Conservation (phyloP, 2,113 vertebrate species). For the Zosterops pallidus region DNA sequence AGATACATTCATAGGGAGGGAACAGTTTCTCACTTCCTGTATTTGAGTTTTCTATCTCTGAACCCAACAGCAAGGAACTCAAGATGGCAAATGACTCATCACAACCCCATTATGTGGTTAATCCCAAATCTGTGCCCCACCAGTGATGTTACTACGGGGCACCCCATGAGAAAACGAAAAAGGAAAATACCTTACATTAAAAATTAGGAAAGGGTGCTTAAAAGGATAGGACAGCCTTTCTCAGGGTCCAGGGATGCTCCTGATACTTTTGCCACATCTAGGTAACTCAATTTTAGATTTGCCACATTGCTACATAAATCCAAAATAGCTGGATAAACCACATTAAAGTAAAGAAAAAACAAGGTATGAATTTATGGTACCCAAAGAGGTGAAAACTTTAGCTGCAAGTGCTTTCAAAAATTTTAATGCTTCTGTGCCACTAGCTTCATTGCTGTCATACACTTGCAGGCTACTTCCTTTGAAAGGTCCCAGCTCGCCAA, state of each 20-base stretch:
- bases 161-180: background rate
- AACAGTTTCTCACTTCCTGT: background rate
- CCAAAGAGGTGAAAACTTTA: background rate
- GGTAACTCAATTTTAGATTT: background rate
- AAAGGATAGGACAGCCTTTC: background rate
- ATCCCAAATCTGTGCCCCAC: background rate
- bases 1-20: background rate
- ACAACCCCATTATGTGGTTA: background rate
- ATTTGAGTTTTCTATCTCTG: constrained; percentile 32
- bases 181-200: background rate
- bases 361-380: background rate
- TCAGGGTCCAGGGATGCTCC: background rate
- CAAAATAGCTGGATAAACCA: background rate
- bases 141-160: background rate
- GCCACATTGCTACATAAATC: fast-evolving
- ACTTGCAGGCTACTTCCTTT: background rate
- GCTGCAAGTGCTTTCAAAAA: background rate
- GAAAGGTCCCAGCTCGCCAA: background rate
- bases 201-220: background rate
- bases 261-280: background rate
- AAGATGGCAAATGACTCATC: constrained; percentile 5
- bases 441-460: background rate
- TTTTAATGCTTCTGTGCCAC: background rate
- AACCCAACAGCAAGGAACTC: background rate
- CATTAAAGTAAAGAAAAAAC: background rate